phyloP scores from a whole-genome alignment of 2,888 invertebrate genomes.

The Nemotelus pantherinus region DNA sequence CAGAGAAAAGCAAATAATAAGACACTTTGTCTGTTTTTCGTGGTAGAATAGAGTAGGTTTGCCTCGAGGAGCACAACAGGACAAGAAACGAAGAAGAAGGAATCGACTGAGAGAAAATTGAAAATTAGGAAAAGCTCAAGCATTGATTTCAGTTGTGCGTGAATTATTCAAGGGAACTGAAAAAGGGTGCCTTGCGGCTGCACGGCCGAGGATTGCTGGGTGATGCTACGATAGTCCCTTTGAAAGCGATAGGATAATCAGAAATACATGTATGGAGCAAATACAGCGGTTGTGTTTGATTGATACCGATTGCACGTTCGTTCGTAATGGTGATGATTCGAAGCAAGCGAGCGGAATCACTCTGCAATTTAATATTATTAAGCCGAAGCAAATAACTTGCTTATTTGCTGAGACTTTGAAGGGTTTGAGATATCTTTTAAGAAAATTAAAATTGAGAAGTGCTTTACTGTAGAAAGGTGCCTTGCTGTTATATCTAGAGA shows the following conservation, averaged over 20 bases:
- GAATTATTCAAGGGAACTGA: conserved; percentile 37
- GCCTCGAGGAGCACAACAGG: no score
- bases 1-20: conserved; percentile 48
- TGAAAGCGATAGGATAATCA: conserved; percentile 7
- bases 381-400: no score
- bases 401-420: no score
- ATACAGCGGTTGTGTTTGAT: conserved; percentile 35
- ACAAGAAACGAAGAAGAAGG: conserved; percentile 14
- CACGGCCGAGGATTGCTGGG: not conserved
- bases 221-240: not conserved
- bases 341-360: conserved; percentile 15
- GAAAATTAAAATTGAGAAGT: no score
- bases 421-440: no score
- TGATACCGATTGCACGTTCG: conserved; percentile 10
- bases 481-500: no score
- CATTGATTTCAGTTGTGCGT: conserved; percentile 41
- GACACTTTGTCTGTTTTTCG: conserved; percentile 38
- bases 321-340: conserved; percentile 36
- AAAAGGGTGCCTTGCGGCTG: not conserved
- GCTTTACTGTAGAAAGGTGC: no score
- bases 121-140: conserved; percentile 47
- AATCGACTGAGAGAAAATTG: conserved; percentile 43
- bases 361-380: conserved; percentile 5
- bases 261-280: conserved; percentile 8
- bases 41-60: not conserved